Evolutionary conservation across 92 coral and sea anemone species (phyloP), one percentile per base, ranked within the genome.

Genomic region (Phymanthus crucifer): DNA sequence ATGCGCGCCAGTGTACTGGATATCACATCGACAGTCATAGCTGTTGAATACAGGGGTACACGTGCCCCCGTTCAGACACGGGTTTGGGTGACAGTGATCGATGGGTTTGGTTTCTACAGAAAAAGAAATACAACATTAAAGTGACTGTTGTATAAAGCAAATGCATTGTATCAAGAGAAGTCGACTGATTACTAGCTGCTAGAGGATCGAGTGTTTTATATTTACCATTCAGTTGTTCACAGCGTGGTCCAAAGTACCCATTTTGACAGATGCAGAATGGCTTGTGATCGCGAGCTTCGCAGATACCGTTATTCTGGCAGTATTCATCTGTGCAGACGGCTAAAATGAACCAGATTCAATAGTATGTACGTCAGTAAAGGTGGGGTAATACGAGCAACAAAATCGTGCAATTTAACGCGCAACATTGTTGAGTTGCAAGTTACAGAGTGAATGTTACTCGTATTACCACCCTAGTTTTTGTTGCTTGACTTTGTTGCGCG

Each of bases 1-100:
- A 35, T 96, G 96, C 21, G 99, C 94, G 35, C 99, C 99, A 18
- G 99, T 96, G 66, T 84, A 96, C 83, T 91, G 98, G 23, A 73
- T 64, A 24, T 84, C 87, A 66, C 98, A 96, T 18, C 71, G 73
- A 36, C 98, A 96, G 35, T 96, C 99, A 76, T 96, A 96, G 38
- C 98, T 90, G 19, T 89, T 90, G 38, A 24, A 75, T 6, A 92
- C 93, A 9, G 91, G 89, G 17, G 66, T 71, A 46, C 97, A 92
- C 6, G 83, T 48, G 14, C 98, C 99, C 7, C 97, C 91, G 68
- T 93, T 96, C 4, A 91, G 87, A 57, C 98, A 96, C 1, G 99
- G 99, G 46, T 96, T 96, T 0, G 99, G 99, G 72, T 96, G 98
- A 69, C 99, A 96, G 23, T 56, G 86, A 40, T 92, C 93, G 56